Evolutionary conservation across 2,888 invertebrate genomes (phyloP), one percentile per base, ranked within the genome.

Genomic region (Pimpla rufipes): DNA sequence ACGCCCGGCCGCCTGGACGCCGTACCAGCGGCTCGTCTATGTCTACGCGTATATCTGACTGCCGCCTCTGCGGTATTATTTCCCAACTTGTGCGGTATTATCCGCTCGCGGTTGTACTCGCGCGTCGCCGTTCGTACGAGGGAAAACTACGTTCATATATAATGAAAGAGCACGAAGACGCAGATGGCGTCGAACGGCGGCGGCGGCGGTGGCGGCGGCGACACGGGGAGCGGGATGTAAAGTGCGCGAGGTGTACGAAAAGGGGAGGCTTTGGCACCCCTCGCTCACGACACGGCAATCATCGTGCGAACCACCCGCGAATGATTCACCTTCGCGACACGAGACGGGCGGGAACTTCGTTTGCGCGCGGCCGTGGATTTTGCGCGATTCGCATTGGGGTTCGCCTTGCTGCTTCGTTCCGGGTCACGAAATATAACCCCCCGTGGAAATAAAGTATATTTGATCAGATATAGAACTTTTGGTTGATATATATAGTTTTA

Each of bases 1-100:
- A 78, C 81, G 78, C 37, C 71, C 73, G 67, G 57, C 75, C 55
- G 76, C 50, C 79, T 57, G 71, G 40, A 47, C 35, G 8, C n/a
- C 71, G 42, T 55, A 35, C 29, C 29, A 5, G 3, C 29, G 29
- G 3, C 29, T 2, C 29, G 29, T 2, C 29, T 3, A 5, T 35
- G 57, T 45, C 45, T 57, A 35, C 29, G 7, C 73, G 59, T 29
- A 76, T 75, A 52, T 35, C 40, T 47, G 21, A 64, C 16, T 35
- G 4, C 18, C 35, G 18, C 62, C 59, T 11, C 59, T 40, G n/a
- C 66, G n/a, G 13, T 66, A 66, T 66, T 66, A 66, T 45, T 42
- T 64, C 13, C 7, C 10, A 40, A 64, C 18, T 23, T 68, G 29
- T 55, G n/a, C n/a, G 21, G 35, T 47, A 42, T 59, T 66, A 35